phyloP scores from a whole-genome alignment of 1,140 invertebrate genomes.

The Brachionus rotundiformis region DNA sequence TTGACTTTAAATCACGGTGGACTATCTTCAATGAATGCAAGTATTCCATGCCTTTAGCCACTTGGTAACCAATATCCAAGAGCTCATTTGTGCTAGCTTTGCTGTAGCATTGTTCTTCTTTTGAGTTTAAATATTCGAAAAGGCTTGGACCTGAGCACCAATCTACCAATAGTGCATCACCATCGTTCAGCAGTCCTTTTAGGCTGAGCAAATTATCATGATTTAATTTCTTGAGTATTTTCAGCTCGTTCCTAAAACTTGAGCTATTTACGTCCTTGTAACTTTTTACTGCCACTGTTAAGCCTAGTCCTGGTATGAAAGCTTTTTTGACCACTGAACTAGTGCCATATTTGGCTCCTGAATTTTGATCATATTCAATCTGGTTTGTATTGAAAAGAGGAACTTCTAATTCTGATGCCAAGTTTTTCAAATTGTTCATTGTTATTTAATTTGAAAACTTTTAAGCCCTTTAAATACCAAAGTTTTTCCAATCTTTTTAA shows the following conservation, averaged over 20 bases:
- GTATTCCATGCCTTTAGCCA: conserved; percentile 61
- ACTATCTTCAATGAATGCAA: conserved; percentile 62
- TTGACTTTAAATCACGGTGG: conserved; percentile 62
- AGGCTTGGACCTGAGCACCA: conserved; percentile 62
- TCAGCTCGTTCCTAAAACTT: conserved; percentile 68
- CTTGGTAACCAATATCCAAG: conserved; percentile 58
- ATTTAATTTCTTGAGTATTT: conserved; percentile 80
- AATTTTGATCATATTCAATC: not conserved
- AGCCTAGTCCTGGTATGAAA: not conserved
- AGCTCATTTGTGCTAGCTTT: conserved; percentile 66
- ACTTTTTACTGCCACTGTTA: not conserved
- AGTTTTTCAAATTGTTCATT: not conserved
- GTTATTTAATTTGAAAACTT: not conserved
- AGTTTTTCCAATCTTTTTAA: not conserved
- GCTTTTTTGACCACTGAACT: not conserved
- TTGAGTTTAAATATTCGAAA: conserved; percentile 62
- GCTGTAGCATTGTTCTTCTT: conserved; percentile 68
- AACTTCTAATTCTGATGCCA: not conserved
- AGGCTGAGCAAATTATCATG: conserved; percentile 87
- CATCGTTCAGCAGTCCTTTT: conserved; percentile 86
- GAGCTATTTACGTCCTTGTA: not conserved
- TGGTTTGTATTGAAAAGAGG: not conserved
- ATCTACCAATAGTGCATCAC: conserved; percentile 78
- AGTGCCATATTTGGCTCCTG: not conserved
- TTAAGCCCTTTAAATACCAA: not conserved